Conservation (phyloP, 2,113 vertebrate species). For the Coracopsis vasa region DNA sequence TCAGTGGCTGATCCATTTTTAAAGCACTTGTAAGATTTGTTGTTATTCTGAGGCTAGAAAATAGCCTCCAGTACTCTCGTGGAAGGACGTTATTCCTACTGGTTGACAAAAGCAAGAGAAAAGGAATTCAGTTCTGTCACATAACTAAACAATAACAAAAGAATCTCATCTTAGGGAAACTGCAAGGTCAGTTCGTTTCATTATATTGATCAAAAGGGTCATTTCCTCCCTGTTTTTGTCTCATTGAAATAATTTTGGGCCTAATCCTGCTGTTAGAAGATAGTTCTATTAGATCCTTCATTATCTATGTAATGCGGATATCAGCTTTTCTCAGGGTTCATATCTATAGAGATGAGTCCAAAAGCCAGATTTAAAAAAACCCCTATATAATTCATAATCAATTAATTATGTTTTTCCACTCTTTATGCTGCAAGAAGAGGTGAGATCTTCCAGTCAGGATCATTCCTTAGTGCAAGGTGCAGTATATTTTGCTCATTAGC, state of each 20-base stretch:
- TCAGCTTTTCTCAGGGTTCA: background rate
- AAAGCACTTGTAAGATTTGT: conserved; percentile 18
- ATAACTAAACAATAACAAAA: conserved; percentile 4
- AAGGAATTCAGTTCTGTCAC: background rate
- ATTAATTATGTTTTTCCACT: background rate
- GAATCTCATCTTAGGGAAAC: background rate
- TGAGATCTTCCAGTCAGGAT: background rate
- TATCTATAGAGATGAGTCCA: background rate
- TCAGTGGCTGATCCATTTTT: conserved; percentile 37
- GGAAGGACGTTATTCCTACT: background rate
- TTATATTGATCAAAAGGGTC: background rate
- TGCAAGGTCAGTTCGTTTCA: background rate
- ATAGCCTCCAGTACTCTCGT: background rate
- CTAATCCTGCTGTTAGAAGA: background rate
- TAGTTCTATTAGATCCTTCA: background rate
- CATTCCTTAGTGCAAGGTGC: background rate
- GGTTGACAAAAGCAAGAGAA: conserved; percentile 1
- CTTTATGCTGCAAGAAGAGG: background rate
- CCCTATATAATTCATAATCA: background rate
- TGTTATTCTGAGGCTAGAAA: conserved; percentile 1
- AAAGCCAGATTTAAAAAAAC: rapidly evolving
- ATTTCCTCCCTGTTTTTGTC: background rate
- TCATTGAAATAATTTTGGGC: background rate
- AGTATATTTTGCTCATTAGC: background rate
- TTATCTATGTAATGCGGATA: background rate